Base-by-base conservation (phyloP, 2,113 vertebrate genomes). In the Macquaria ambigua region DNA sequence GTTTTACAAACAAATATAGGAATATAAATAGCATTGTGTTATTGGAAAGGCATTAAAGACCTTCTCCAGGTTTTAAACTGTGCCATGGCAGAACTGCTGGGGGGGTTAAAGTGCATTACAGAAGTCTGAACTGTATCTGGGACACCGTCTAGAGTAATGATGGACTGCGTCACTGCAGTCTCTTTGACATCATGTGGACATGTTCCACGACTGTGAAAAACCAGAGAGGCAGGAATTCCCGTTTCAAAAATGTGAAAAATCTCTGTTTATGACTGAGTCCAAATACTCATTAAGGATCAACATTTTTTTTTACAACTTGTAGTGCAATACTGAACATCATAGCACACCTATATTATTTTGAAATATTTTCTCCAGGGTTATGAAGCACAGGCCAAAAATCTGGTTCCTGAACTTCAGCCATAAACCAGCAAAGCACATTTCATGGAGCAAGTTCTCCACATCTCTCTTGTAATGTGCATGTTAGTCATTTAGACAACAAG, bases 61-160 rank as follows among this genome's bases (percentile, higher is more conserved):
- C 5, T 8, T 31, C 53, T 74, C 18, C 46, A 8, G 34, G 37
- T 48, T 66, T 55, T 53, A 53, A 70, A 68, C 50, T n/a, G 58
- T 70, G 11, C 14, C 15, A 28, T 53, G 20, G 31, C 8, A 6
- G 39, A 28, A n/a, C n/a, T 6, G 59, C 41, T 16, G 25, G 62
- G 73, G 72, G 73, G 72, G 81, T 90, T 88, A 90, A 94, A 93
- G 93, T 92, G 84, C 91, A 82, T 85, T 81, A 8, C 41, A 82
- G 25, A 77, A 23, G 25, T 55, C 76, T 46, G 66, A 74, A 41
- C 39, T 25, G 21, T 7, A 83, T 78, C 81, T 84, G 69, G 74
- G 34, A 77, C 78, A 16, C 2, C 5, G 61, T 79, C 89, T 64
- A 31, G 10, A 78, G 12, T 50, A 15, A 77, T n/a, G 7, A 46